phyloP scores from a whole-genome alignment of 2,113 vertebrate genomes.

The Zosterops borbonicus region DNA sequence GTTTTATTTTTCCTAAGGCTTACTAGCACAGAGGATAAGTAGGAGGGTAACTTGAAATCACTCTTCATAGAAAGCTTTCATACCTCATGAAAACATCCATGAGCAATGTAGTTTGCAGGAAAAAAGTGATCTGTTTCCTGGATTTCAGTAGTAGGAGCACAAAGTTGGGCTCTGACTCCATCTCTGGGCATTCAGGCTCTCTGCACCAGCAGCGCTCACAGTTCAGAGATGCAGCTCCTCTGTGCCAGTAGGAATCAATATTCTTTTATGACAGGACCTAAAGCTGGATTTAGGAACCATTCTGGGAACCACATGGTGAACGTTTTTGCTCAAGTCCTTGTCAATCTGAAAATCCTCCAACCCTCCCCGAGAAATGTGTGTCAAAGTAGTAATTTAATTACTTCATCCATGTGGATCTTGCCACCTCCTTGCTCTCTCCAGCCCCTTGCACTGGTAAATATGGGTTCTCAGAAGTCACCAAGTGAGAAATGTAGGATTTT shows the following conservation, averaged over 20 bases:
- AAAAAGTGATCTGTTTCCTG: not conserved
- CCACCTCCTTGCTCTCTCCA: not conserved
- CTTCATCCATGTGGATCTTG: not conserved
- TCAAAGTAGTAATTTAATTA: not conserved
- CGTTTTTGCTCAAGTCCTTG: not conserved
- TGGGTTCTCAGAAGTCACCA: not conserved
- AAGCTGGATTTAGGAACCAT: not conserved
- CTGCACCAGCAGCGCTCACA: not conserved
- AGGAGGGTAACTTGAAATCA: not conserved
- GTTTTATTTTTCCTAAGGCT: not conserved
- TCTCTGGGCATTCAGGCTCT: not conserved
- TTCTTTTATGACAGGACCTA: not conserved
- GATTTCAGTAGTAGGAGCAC: not conserved
- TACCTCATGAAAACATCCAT: not conserved
- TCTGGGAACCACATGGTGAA: not conserved
- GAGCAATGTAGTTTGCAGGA: not conserved
- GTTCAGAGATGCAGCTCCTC: not conserved
- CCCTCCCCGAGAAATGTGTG: not conserved
- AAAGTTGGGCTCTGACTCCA: conserved; percentile 11
- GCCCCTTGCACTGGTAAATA: not conserved
- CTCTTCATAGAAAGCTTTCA: not conserved
- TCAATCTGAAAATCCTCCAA: not conserved
- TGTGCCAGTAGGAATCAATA: not conserved
- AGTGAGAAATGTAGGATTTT: not conserved
- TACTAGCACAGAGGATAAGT: not conserved